Conservation (phyloP, 2,113 vertebrate species). For the Gasterosteus nipponicus region DNA sequence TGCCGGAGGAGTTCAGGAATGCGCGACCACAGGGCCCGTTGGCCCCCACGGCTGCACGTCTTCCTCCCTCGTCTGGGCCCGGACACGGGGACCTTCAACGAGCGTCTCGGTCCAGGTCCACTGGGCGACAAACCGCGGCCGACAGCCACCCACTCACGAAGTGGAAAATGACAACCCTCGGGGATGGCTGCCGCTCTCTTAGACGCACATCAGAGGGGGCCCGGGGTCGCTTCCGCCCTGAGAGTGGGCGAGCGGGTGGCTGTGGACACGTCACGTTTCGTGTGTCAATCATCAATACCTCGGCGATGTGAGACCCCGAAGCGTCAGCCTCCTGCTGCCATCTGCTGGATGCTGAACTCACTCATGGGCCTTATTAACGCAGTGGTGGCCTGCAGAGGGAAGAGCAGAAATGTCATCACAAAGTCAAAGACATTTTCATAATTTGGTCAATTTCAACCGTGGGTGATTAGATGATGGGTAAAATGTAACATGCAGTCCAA, state of each 20-base stretch:
- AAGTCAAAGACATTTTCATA: background rate
- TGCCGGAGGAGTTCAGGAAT: conserved; percentile 82
- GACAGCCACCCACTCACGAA: conserved; percentile 78
- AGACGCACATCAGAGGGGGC: conserved; percentile 66
- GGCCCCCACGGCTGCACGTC: conserved; percentile 65
- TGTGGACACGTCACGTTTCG: conserved; percentile 66
- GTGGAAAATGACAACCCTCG: conserved; percentile 81
- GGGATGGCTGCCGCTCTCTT: conserved; percentile 52
- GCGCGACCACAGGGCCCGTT: conserved; percentile 77
- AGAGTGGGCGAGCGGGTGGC: conserved; percentile 74
- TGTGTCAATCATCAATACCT: conserved; percentile 68
- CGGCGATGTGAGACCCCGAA: conserved; percentile 77
- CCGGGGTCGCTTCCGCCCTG: conserved; percentile 68
- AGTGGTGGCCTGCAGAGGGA: background rate
- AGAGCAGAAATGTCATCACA: conserved; percentile 4
- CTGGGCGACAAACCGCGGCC: conserved; percentile 77
- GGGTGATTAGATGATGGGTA: background rate
- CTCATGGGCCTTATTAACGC: background rate
- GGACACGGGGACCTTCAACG: conserved; percentile 67
- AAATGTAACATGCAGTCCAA: background rate
- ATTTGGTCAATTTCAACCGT: background rate
- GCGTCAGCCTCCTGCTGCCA: conserved; percentile 55
- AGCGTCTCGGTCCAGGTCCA: conserved; percentile 71
- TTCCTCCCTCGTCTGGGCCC: conserved; percentile 71
- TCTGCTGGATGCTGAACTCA: conserved; percentile 53